Base-by-base conservation (phyloP, 1,140 invertebrate genomes). In the Hydropsyche tenuis region DNA sequence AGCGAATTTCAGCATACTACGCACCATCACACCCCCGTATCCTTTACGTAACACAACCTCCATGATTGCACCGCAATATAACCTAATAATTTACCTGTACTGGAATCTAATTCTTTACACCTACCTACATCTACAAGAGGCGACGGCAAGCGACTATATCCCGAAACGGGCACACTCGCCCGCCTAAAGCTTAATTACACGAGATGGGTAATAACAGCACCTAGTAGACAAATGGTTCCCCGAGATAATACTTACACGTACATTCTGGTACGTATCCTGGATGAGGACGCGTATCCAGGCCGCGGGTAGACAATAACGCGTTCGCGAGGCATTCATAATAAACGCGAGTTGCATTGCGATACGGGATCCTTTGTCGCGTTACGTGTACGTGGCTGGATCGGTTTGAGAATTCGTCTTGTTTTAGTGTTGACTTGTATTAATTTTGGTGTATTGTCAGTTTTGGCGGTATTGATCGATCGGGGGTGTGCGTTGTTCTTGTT, bases 181-280 rank as follows among this genome's bases (percentile, higher is more conserved):
- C 7, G 6, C 48, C 20, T 66, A 9, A 18, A 66, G 37, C 43
- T 66, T 66, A 66, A 66, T 66, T 66, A 23, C 64, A 45, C 43
- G 43, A 46, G 64, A 66, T 66, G 64, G 64, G 64, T 66, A 66
- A 66, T 66, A 66, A 63, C 48, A 53, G 20, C 60, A 63, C 60
- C 60, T 63, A 63, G 23, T 22, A 63, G 60, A 63, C 60, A 63
- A 63, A 63, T 63, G 27, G 60, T 16, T 63, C 60, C 23, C 60
- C 60, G 23, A 51, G 60, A 63, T 27, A 51, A 51, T 20, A 51
- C 14, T 16, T 5, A 51, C 14, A 51, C 14, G 18, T 51, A 51
- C 46, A 51, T 51, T 16, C 18, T 51, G 14, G 3, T 51, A 51
- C 46, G 18, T 16, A 51, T 20, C n/a, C n/a, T n/a, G n/a, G n/a